Evolutionary conservation across 2,888 invertebrate genomes (phyloP).

Genomic region (Pristionchus arcanus): DNA sequence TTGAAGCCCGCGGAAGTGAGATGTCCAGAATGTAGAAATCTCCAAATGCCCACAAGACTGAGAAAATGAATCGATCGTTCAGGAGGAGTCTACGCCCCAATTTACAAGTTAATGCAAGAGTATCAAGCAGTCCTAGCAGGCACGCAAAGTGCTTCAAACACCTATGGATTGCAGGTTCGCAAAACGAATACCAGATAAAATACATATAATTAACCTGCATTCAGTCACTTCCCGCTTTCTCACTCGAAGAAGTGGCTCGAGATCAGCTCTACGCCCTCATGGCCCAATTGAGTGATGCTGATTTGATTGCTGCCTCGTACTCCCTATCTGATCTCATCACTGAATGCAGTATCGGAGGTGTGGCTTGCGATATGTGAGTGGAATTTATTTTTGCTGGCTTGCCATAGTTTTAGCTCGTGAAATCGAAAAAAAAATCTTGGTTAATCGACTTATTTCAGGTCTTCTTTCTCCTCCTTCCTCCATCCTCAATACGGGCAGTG

Average conservation of each 20-base stretch:
- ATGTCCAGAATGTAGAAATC: neutral
- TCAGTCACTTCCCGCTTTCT: neutral
- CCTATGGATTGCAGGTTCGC: neutral
- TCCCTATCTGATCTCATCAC: neutral
- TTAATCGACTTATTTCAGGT: neutral
- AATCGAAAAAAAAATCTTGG: neutral
- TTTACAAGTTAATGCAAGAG: neutral
- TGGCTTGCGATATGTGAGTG: neutral
- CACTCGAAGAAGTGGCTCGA: neutral
- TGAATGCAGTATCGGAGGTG: neutral
- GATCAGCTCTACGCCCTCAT: neutral
- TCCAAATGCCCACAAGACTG: neutral
- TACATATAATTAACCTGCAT: neutral
- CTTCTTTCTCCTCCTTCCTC: neutral
- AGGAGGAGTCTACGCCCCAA: slow-evolving; percentile 10
- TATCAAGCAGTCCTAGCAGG: neutral
- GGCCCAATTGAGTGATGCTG: neutral
- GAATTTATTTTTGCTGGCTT: no score
- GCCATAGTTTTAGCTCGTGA: no score
- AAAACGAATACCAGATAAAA: neutral
- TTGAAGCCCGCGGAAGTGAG: no score
- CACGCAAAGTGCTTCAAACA: neutral
- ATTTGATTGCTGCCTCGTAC: neutral
- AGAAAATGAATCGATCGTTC: neutral
- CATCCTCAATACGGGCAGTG: slow-evolving; percentile 17